Evolutionary conservation across 2,797 vertebrate genomes (phyloP), one percentile per base, ranked within the genome.

Genomic region (Enteromius thamalakanensis): DNA sequence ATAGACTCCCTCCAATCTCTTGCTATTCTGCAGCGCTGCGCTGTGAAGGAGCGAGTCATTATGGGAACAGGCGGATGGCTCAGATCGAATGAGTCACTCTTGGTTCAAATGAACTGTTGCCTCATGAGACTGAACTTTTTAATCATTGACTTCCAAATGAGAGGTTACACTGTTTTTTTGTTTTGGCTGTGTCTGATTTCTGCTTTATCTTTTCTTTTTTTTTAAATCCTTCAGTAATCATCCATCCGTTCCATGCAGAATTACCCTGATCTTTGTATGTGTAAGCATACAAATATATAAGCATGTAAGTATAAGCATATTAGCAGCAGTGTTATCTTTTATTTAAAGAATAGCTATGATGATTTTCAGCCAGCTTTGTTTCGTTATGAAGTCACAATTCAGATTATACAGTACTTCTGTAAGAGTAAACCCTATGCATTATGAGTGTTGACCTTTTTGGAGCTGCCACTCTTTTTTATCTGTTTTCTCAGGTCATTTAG

Each of bases 61-160:
- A 32, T 84, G 49, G 60, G 23, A 87, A 68, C 55, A 42, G 65
- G 83, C 51, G 75, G 77, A 80, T 77, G 74, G 21, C 76, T 71
- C 75, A 69, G 64, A 78, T 26, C 19, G 78, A 78, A 62, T 55
- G 55, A 75, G 74, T 83, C 70, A 40, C 64, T 79, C n/a, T 32
- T 53, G 62, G 68, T 76, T 79, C 51, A 86, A 82, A 79, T 68
- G 53, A 42, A 76, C 47, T 62, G 42, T 65, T 65, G n/a, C 65
- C 84, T 58, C 37, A 4, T 79, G 34, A 60, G 65, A 79, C 62
- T 65, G n/a, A 74, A 74, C 37, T 71, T 85, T 85, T 49, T 23
- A 74, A 78, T 58, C 45, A 80, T 72, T 67, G 64, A 40, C 32
- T 64, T 80, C 42, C 51, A 53, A 76, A 84, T 17, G 45, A 64